A percentile compares a stretch with the other conserved stretches of the same genome.
phyloP scores from a whole-genome alignment of 2,888 invertebrate genomes.

The Drosophila flavopinicola region DNA sequence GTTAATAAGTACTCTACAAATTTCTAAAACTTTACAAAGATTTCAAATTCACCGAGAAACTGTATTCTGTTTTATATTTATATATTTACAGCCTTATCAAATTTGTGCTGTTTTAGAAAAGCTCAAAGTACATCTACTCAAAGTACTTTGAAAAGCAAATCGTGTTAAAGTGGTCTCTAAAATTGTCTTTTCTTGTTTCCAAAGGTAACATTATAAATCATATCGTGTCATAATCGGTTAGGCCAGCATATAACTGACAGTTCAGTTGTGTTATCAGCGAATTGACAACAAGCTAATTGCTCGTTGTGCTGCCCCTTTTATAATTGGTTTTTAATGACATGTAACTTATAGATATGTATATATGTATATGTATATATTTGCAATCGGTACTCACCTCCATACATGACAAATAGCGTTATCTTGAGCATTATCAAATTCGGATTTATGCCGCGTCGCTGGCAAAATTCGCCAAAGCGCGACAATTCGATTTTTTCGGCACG shows the following conservation, averaged over 20 bases:
- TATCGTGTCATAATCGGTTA: slow-evolving; percentile 14
- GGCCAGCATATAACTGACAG: slow-evolving; percentile 32
- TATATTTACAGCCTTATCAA: too few species aligned
- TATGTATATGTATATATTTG: background rate
- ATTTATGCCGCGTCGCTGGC: slow-evolving; percentile 87
- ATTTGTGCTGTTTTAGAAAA: too few species aligned
- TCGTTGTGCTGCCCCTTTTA: slow-evolving; percentile 10
- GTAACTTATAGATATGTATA: background rate
- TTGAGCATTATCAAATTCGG: slow-evolving; percentile 92
- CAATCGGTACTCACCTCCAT: slow-evolving; percentile 87
- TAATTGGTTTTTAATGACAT: slow-evolving; percentile 66
- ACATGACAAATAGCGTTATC: slow-evolving; percentile 92
- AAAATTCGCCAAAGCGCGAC: slow-evolving; percentile 82
- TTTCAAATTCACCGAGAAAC: too few species aligned
- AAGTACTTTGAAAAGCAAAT: too few species aligned
- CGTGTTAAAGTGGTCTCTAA: too few species aligned
- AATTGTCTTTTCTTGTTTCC: background rate
- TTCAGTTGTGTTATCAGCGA: slow-evolving; percentile 24
- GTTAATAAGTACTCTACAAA: too few species aligned
- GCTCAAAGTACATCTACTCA: too few species aligned
- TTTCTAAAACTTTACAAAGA: too few species aligned
- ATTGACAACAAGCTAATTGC: slow-evolving; percentile 35
- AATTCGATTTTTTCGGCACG: slow-evolving; percentile 76
- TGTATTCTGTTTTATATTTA: too few species aligned
- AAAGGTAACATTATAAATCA: background rate